Conservation (phyloP, 2,113 vertebrate genomes). For the Miniopterus natalensis region DNA sequence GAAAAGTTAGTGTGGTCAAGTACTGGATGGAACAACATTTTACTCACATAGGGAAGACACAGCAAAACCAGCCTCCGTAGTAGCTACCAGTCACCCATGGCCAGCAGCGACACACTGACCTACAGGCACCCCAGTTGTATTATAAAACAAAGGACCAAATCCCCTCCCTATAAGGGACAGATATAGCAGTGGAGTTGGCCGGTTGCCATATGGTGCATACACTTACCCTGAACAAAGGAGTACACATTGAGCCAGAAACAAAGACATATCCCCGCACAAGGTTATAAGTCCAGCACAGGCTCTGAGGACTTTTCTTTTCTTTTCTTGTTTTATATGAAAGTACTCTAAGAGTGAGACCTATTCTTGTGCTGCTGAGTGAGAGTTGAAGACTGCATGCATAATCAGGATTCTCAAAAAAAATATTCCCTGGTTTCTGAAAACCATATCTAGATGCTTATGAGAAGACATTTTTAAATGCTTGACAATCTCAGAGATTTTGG, state of each 20-base stretch:
- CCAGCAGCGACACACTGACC: neutral
- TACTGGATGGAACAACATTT: neutral
- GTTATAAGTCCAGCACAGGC: neutral
- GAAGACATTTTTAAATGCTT: neutral
- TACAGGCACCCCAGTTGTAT: neutral
- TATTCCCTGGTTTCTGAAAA: neutral
- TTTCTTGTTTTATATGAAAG: neutral
- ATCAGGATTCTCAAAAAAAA: neutral
- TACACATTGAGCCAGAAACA: neutral
- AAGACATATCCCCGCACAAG: neutral
- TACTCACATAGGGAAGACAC: neutral
- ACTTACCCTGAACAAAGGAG: neutral
- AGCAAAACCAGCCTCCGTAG: neutral
- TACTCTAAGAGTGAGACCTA: neutral
- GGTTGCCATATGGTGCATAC: neutral
- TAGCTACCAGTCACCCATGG: neutral
- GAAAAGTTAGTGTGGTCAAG: neutral
- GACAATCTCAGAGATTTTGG: neutral
- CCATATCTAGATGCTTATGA: neutral
- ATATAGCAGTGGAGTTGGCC: neutral
- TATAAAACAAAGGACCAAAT: neutral
- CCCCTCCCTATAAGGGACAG: neutral
- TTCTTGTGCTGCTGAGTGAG: neutral
- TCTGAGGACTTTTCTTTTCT: neutral
- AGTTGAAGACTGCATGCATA: neutral